Base-by-base conservation (phyloP, 92 coral and sea anemone species). In the Epizoanthus illoricatus region DNA sequence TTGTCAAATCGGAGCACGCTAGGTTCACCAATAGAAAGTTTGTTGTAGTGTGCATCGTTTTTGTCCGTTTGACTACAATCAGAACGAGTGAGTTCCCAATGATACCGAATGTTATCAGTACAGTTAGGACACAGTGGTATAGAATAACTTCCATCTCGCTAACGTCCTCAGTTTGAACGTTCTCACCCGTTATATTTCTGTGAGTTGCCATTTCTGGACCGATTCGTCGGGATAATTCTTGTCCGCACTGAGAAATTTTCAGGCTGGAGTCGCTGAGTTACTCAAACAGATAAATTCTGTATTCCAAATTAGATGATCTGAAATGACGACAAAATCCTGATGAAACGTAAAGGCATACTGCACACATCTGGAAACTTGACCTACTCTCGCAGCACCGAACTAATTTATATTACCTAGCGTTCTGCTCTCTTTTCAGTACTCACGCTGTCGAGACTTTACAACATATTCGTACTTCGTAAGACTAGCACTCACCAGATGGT, bases 1-100 rank as follows among this genome's bases (percentile, higher is more conserved):
- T 78, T 43, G 54, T 64, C 82, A 78, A 78, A 54, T 78, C 82
- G 19, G 82, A 78, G 61, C 82, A 78, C 11, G 82, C 82, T 78
- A 78, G 49, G 19, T 78, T 78, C 43, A 63, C 71, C 42, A 78
- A 20, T 18, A 78, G 66, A 28, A 78, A 78, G 82, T 78, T 78
- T 4, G 82, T 78, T 4, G 82, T 78, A 3, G 82, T 78, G 36
- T 78, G 82, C 82, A 78, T 78, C 15, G 82, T 4, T 15, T 13
- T 45, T 7, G 71, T 78, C 4, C 82, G 82, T 20, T 78, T 78
- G 12, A 78, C 82, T 28, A 78, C 72, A 2, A 59, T 42, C 2
- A 78, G 11, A 5, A 78, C 82, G 12, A 78, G 61, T 12, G 65
- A 43, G 42, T 78, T 78, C 3, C 71, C 82, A 9, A 78, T 20